Percentiles rank a stretch among this genome's conserved stretches.
Evolutionary conservation across 2,113 vertebrate species (phyloP).

Genomic region (Corydoras sp.): DNA sequence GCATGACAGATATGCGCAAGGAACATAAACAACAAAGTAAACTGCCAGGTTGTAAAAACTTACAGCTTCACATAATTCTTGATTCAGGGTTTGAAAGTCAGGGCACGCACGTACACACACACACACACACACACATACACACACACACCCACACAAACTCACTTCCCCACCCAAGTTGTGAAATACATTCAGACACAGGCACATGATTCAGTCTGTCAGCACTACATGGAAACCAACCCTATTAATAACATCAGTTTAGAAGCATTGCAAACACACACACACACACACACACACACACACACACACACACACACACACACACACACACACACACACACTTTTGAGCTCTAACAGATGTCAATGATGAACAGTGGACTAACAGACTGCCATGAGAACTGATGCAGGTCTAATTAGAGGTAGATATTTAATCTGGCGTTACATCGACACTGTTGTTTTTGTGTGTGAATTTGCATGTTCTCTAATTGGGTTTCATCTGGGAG

Average conservation of each 20-base stretch:
- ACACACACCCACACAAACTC: not conserved
- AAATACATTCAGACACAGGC: conserved; percentile 69
- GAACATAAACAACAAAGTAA: not conserved
- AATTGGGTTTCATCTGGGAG: too few species aligned
- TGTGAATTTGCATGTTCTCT: too few species aligned
- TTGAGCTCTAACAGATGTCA: not conserved
- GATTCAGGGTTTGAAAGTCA: conserved; percentile 1
- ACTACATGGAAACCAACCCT: conserved; percentile 55
- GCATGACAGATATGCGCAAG: conserved; percentile 14
- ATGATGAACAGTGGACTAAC: not conserved
- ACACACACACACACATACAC: not conserved
- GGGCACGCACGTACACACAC: conserved; percentile 8
- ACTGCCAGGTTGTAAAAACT: not conserved
- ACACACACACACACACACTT: conserved; percentile 7
- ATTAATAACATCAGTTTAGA: conserved; percentile 69
- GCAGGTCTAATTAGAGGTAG: too few species aligned
- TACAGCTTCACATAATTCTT: not conserved
- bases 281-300: conserved; percentile 25
- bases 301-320: conserved; percentile 34
- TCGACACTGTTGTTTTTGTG: too few species aligned
- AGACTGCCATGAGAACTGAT: too few species aligned
- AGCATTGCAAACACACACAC: conserved; percentile 23
- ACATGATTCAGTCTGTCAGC: conserved; percentile 68
- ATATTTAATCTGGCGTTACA: too few species aligned
- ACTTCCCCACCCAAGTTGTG: conserved; percentile 52